Evolutionary conservation across 2,113 vertebrate species (phyloP), one percentile per base, ranked within the genome.

Genomic region (Pangasianodon hypophthalmus): DNA sequence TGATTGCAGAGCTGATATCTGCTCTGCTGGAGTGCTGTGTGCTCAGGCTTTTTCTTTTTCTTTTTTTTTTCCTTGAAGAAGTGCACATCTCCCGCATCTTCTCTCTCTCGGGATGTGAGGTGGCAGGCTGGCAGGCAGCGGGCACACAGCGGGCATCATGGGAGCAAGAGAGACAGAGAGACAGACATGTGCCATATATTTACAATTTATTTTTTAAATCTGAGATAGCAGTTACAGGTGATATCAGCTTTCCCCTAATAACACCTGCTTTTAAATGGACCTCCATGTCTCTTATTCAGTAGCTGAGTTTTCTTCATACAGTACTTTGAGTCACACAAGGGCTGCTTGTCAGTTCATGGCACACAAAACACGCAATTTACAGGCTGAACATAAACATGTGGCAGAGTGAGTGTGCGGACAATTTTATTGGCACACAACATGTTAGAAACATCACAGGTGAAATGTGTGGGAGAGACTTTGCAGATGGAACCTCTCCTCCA

Each of bases 1-100:
- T 91, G 90, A 92, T 90, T 92, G 91, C 89, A 32, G 85, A 81
- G 62, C 83, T 85, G 88, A 85, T 91, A 87, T 89, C 71, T 81
- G 81, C 90, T 85, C 83, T 24, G 81, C 88, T 87, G 41, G n/a
- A 41, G 71, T 50, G 50, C 54, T 58, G 41, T 71, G 69, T 73
- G 67, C 75, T 85, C 9, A 50, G 67, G 75, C 46, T 87, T 73
- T 58, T 80, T 90, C 75, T 64, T 52, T 82, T 50, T 85, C 52
- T n/a, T 88, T 58, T 82, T 13, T 56, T 71, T 87, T 69, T 48
- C 21, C 48, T 69, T 32, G 44, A 90, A 88, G 54, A 79, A 77
- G 54, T 87, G 84, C 81, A 64, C 21, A 67, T 16, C 26, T 18
- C 21, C 64, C 54, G 18, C 67, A 37, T 54, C 5, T 80, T 41